Base-by-base conservation (phyloP, 2,113 vertebrate genomes). In the Geothlypis trichas region DNA sequence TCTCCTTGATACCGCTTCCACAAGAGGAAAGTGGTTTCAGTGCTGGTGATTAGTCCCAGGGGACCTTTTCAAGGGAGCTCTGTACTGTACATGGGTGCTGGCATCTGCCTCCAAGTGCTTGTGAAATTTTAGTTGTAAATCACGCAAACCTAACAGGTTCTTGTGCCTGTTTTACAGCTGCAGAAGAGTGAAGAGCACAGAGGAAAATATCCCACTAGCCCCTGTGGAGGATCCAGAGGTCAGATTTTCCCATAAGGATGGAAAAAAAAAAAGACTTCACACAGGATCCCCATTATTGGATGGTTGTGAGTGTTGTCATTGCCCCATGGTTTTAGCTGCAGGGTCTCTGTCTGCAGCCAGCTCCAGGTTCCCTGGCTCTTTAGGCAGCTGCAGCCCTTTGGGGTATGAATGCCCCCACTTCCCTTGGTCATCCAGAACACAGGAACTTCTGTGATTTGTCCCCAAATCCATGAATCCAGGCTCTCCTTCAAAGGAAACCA, bases 381-480 rank as follows among this genome's bases (percentile, higher is more conserved):
- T 51, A 81, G n/a, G 35, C 2, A 35, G 31, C 9, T 55, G 57
- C 37, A 89, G 41, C 42, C 26, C 58, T 89, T 83, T 35, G 19
- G 44, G 26, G 1, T 67, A 6, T 18, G 35, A 41, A 28, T 0
- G 1, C 52, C 22, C 26, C 22, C 44, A 51, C 0, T 2, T 42
- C 10, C 18, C 27, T n/a, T n/a, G 24, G 4, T 59, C 41, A 54
- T 46, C 15, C 31, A 73, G 68, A 76, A 22, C 0, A 9, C 0
- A 0, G 33, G n/a, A 68, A 41, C 18, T 86, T 9, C 1, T 63
- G 17, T 8, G 31, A 13, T 51, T 92, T 78, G 21, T 35, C 52
- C 54, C n/a, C 4, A 13, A 84, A 41, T 9, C 47, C 44, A 28
- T 16, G 37, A 73, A 54, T 22, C 39, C 61, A 69, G 20, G 13